A percentile compares a stretch with the other conserved stretches of the same genome.
These are phyloP conservation scores for Cotesia glomerata DNA, from an alignment of 1,140 invertebrate species.

Conservation along the genomic window DNA sequence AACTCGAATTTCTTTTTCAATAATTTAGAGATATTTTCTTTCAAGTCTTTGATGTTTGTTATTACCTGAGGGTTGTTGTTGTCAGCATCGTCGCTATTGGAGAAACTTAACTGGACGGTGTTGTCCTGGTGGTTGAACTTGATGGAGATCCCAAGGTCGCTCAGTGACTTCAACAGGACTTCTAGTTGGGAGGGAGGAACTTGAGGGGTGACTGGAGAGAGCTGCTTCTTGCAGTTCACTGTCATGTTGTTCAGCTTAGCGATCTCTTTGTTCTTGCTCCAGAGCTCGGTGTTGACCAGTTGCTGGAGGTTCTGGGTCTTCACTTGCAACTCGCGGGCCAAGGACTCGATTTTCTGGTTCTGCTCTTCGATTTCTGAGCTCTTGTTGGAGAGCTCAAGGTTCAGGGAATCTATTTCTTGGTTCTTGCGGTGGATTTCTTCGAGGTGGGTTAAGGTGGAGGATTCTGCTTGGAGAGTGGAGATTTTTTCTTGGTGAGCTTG, in stretches of 20 bases:
- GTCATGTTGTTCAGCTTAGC: slow-evolving; percentile 69
- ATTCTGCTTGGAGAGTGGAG: slow-evolving; percentile 34
- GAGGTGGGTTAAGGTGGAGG: too few species aligned
- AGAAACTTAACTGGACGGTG: slow-evolving; percentile 50
- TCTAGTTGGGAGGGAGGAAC: slow-evolving; percentile 45
- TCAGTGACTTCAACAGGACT: slow-evolving; percentile 48
- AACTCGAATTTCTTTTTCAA: slow-evolving; percentile 49
- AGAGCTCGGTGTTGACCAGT: slow-evolving; percentile 73
- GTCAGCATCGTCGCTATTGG: slow-evolving; percentile 41
- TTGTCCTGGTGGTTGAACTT: slow-evolving; percentile 47
- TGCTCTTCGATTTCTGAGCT: slow-evolving; percentile 49
- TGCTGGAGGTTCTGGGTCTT: slow-evolving; percentile 71
- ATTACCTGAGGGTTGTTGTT: slow-evolving; percentile 22
- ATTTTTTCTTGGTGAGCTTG: slow-evolving; percentile 50
- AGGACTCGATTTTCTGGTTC: slow-evolving; percentile 60
- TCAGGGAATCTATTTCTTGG: slow-evolving; percentile 29
- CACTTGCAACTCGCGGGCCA: slow-evolving; percentile 68
- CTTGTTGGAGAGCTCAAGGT: slow-evolving; percentile 39
- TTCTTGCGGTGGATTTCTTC: too few species aligned
- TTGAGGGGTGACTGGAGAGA: slow-evolving; percentile 25
- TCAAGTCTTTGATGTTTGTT: slow-evolving; percentile 49
- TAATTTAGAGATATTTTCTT: slow-evolving; percentile 51
- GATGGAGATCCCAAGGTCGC: slow-evolving; percentile 54
- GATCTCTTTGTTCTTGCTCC: slow-evolving; percentile 75
- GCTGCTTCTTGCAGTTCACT: slow-evolving; percentile 11